phyloP scores from a whole-genome alignment of 2,797 vertebrate species.

The Diglossa cyanea region DNA sequence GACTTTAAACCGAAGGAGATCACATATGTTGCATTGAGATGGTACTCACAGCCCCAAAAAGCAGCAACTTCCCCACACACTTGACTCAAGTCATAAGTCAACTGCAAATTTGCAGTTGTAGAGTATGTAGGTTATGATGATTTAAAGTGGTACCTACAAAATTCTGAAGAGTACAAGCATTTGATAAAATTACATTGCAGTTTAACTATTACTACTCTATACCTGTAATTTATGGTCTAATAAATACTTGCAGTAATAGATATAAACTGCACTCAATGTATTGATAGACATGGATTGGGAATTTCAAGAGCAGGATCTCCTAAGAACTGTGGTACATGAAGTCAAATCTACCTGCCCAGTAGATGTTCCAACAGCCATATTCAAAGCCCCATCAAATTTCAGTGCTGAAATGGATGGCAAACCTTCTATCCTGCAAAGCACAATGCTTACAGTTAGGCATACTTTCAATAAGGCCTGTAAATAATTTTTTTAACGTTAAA shows the following conservation, averaged over 20 bases:
- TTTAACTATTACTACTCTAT: neutral
- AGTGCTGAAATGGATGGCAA: conserved; percentile 89
- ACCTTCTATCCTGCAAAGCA: conserved; percentile 82
- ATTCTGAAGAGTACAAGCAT: neutral
- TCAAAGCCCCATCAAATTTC: conserved; percentile 88
- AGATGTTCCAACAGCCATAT: conserved; percentile 92
- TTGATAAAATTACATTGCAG: neutral
- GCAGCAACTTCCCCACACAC: neutral
- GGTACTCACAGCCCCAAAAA: neutral
- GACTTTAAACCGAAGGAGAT: neutral
- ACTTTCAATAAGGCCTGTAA: neutral
- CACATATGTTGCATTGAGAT: neutral
- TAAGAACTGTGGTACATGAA: neutral
- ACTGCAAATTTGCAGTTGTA: neutral
- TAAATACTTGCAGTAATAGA: neutral
- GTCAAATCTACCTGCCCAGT: conserved; percentile 88
- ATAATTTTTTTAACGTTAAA: neutral
- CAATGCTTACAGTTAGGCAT: neutral
- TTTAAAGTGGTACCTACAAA: neutral
- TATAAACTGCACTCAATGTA: neutral
- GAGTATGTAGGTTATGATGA: neutral
- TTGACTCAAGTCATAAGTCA: neutral
- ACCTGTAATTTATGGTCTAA: neutral
- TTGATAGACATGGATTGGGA: neutral
- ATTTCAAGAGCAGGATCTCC: neutral